Evolutionary conservation across 1,140 invertebrate species (phyloP), one percentile per base, ranked within the genome.

Genomic region (Ostrea edulis): DNA sequence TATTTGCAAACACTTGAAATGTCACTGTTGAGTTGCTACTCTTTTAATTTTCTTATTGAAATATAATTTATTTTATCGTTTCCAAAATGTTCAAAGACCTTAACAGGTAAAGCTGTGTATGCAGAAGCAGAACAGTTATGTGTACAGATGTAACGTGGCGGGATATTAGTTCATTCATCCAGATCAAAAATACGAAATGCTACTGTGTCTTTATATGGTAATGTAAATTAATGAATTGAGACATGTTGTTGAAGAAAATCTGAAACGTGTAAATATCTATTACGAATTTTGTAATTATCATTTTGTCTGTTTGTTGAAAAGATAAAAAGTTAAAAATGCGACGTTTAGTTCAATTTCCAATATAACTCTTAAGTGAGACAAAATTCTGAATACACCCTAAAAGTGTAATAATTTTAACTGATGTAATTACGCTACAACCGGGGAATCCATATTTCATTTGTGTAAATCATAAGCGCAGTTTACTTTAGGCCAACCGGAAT

Each of bases 401-500:
- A 22, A 29, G 22, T 9, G 68, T 25, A 29, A 25, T 71, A 71
- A 71, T 44, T 71, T 25, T 25, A 71, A 25, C 12, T 71, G 68
- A 71, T 71, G 68, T 71, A 71, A 71, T 71, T 71, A 71, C 68
- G 12, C 22, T 3, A 71, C 8, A 8, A 71, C 25, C 68, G 8
- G 8, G 7, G 68, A 71, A 71, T 71, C 68, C 68, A 71, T 71
- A 71, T 25, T 71, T 71, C 68, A 71, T 71, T 71, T 71, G 68
- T 71, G 68, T 71, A 71, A 71, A 71, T 71, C 68, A 71, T 29
- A 35, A 25, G 29, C 22, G 22, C 9, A 35, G 68, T 71, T 71
- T 71, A 71, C 68, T 25, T 35, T 25, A 35, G 22, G 68, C 68
- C 68, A 11, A 11, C 14, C 11, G 68, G 68, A 71, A 71, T 71